These are phyloP conservation scores for Fragum fragum DNA, from an alignment of 2,888 invertebrate species.

Conservation along the genomic window DNA sequence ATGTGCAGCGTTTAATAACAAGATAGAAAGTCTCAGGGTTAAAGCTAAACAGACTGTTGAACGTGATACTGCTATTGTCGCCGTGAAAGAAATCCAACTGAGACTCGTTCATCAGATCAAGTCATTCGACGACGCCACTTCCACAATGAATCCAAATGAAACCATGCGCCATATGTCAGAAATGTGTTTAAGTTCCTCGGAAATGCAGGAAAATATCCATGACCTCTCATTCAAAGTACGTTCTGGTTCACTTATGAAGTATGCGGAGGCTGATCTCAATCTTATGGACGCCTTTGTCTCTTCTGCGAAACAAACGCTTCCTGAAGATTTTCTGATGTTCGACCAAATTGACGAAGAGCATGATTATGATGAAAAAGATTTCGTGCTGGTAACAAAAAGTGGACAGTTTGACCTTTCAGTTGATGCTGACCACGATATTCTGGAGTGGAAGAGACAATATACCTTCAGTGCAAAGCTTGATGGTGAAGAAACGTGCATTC, in stretches of 20 bases:
- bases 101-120: conserved; percentile 43
- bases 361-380: conserved; percentile 51
- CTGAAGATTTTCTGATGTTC: conserved; percentile 37
- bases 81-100: conserved; percentile 38
- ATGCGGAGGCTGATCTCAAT: conserved; percentile 44
- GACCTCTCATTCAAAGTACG: conserved; percentile 50
- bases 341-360: conserved; percentile 38
- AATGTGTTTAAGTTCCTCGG: conserved; percentile 52
- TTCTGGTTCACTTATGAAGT: conserved; percentile 46
- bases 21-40: conserved; percentile 40
- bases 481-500: conserved; percentile 51
- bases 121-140: conserved; percentile 31
- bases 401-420: conserved; percentile 45
- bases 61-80: conserved; percentile 30
- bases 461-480: conserved; percentile 53
- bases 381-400: conserved; percentile 54
- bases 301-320: conserved; percentile 35
- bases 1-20: conserved; percentile 37
- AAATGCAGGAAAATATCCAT: conserved; percentile 50
- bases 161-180: conserved; percentile 41
- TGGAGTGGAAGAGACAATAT: conserved; percentile 36
- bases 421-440: conserved; percentile 32
- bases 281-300: conserved; percentile 55
- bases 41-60: conserved; percentile 48
- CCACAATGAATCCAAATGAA: conserved; percentile 45